Base-by-base conservation (phyloP, 2,888 invertebrate genomes). In the Synergus itoensis region DNA sequence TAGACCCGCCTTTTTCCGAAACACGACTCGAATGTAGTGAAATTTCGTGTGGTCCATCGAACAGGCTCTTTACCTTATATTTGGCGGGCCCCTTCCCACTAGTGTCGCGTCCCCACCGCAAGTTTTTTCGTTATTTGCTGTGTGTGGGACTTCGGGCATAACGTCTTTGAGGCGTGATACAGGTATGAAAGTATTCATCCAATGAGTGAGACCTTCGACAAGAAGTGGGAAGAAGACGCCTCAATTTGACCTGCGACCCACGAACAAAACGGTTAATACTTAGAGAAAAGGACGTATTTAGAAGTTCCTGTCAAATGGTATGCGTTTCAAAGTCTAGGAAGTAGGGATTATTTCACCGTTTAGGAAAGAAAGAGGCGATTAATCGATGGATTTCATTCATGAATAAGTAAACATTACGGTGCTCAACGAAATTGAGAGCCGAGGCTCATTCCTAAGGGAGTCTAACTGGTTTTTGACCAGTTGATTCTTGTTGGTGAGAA, bases 41-140 rank as follows among this genome's bases (percentile, higher is more conserved):
- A 91, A 89, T 90, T 91, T 91, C 88, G 89, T 90, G 87, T 91
- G 91, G 91, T 90, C 91, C 91, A 91, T 91, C 88, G 88, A 86
- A 88, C 90, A 89, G 88, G 90, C 89, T 90, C 90, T 91, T 91
- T 89, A 90, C 84, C 91, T 91, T 91, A 91, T 91, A 91, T 91
- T 90, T 87, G 89, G 89, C 87, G 86, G 84, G 77, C 88, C 90
- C 91, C 91, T 88, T 85, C 86, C 83, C 79, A 77, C 82, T 81
- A 77, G 76, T 80, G 63, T 78, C 77, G 83, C 76, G 77, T 82
- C 86, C 90, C 90, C 88, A 89, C 90, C 87, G 82, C 82, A 53
- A 78, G 83, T 80, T 87, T 86, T 85, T 88, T 87, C 85, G 81
- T 57, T 73, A 53, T 73, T 73, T 57, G 48, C 73, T 85, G 83